Evolutionary conservation across 2,888 invertebrate genomes (phyloP).

Genomic region (Eupelmus urozonus): DNA sequence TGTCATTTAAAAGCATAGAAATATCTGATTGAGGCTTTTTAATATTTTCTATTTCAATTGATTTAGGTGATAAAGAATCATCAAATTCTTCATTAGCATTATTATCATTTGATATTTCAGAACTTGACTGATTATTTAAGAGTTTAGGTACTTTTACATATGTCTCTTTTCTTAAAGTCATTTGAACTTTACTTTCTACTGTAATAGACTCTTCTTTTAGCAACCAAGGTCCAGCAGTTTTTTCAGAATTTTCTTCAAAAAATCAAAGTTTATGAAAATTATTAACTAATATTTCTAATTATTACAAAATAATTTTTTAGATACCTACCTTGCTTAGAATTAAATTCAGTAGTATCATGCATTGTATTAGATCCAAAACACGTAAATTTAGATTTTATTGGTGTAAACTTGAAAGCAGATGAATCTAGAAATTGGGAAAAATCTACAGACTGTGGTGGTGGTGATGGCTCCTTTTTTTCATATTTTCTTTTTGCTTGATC

Average conservation of each 20-base stretch:
- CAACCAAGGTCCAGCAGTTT: constrained; percentile 30
- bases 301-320: no score
- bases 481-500: constrained; percentile 57
- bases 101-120: constrained; percentile 15
- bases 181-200: constrained; percentile 35
- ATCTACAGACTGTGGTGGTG: constrained; percentile 57
- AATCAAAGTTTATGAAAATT: constrained; percentile 12
- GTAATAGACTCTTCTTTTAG: constrained; percentile 34
- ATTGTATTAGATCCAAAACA: constrained; percentile 29
- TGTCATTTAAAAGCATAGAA: constrained; percentile 68
- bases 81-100: constrained; percentile 60
- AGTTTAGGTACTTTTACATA: constrained; percentile 63
- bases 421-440: constrained; percentile 63
- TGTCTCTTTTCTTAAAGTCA: constrained; percentile 67
- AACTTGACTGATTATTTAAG: constrained; percentile 30
- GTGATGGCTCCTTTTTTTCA: constrained; percentile 48
- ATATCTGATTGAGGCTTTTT: constrained; percentile 63
- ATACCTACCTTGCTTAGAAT: constrained; percentile 34
- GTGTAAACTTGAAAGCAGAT: constrained; percentile 63
- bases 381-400: constrained; percentile 57
- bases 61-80: constrained; percentile 64
- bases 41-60: constrained; percentile 18
- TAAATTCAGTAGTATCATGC: constrained; percentile 14
- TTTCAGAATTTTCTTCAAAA: constrained; percentile 15
- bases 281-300: constrained; percentile 4